Base-by-base conservation (phyloP, 2,113 vertebrate genomes). In the Amphiprion percula region DNA sequence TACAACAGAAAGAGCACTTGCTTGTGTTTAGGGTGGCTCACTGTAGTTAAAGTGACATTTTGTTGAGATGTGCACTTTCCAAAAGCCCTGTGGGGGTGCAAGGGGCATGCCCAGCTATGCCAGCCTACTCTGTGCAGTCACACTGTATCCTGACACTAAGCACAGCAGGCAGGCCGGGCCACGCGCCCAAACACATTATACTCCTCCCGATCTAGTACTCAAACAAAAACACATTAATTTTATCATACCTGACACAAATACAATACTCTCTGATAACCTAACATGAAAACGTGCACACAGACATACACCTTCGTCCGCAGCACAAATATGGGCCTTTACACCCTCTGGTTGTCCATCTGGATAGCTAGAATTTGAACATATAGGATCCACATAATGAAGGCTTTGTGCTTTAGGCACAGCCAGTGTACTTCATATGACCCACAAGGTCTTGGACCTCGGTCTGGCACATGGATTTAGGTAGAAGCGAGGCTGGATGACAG, bases 41-140 rank as follows among this genome's bases (percentile, higher is more conserved):
- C 59, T 80, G 77, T 33, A 87, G 75, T 74, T 71, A 87, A 76
- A 86, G 80, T 93, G 90, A 91, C 91, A 92, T 92, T 93, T 88
- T 82, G 82, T 88, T 77, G 76, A 70, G 86, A 91, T 92, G 90
- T 91, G 93, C 89, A 90, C 84, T 92, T 92, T 90, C 71, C 68
- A 82, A 82, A 91, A 80, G 64, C 88, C 80, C 90, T 12, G 74
- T 80, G 80, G 89, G 91, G 74, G 84, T 68, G 82, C 63, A 61
- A 67, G 84, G 85, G 88, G 84, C 80, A 83, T 84, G 82, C 83
- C 84, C 83, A 75, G 62, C 82, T 77, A 74, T 73, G 72, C 78
- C 85, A 87, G 83, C 68, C 74, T 75, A 33, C 74, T 77, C 82
- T 50, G 4, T n/a, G 46, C 63, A 68, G 65, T 87, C 79, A 67